Evolutionary conservation across 1,140 invertebrate genomes (phyloP).

Genomic region (Dinoponera quadriceps): DNA sequence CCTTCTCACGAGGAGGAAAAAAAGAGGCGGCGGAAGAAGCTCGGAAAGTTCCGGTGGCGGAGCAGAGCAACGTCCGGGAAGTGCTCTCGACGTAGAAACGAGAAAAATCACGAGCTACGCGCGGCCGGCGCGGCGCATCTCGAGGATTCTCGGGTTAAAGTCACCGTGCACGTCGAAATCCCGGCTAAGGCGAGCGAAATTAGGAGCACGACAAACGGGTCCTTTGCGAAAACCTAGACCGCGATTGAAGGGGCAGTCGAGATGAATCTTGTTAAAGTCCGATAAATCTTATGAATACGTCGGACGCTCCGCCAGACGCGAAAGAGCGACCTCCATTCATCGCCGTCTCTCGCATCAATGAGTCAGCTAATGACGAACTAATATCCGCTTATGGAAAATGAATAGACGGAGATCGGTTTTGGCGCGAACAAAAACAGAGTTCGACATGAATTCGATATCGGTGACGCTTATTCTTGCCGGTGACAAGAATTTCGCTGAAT

Average conservation of each 20-base stretch:
- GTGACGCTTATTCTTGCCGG: neutral
- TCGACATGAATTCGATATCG: neutral
- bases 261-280: constrained; percentile 25
- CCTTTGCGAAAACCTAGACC: constrained; percentile 43
- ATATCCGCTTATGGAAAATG: neutral
- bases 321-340: neutral
- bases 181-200: constrained; percentile 50
- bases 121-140: constrained; percentile 46
- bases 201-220: constrained; percentile 43
- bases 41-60: constrained; percentile 15
- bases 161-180: constrained; percentile 49
- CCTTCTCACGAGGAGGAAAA: constrained; percentile 34
- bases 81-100: constrained; percentile 51
- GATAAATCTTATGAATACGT: constrained; percentile 1
- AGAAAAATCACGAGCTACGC: constrained; percentile 57
- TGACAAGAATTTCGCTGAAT: neutral
- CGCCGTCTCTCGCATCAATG: neutral
- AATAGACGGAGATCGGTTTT: neutral
- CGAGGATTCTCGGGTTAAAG: constrained; percentile 47
- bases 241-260: constrained; percentile 1
- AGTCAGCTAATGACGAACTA: neutral
- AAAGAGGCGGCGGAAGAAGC: neutral
- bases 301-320: neutral
- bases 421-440: neutral
- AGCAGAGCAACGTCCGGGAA: constrained; percentile 33